Base-by-base conservation (phyloP, 2,888 invertebrate species). In the Drosophila borborema region DNA sequence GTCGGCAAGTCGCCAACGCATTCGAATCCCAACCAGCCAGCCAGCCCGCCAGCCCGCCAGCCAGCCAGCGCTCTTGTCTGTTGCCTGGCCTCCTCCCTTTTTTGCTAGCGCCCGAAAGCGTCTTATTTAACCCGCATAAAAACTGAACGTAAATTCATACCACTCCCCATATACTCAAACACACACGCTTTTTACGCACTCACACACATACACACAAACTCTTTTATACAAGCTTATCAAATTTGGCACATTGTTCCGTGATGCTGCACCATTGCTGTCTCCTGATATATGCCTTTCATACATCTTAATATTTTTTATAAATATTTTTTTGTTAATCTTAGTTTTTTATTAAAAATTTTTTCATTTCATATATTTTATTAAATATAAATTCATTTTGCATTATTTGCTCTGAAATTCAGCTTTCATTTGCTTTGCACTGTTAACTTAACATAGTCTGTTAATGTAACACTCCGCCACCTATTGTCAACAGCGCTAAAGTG, bases 91-190 rank as follows among this genome's bases (percentile, higher is more conserved):
- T 18, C 40, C 20, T n/a, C 40, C 40, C 40, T 14, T 20, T 38
- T 12, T 6, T 34, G 14, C 28, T 14, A 16, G 20, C 55, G 43
- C 34, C 67, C 55, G 48, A 53, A 59, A 66, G 68, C 70, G 48
- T 86, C 90, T 90, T 84, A 85, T 89, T 85, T 85, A 77, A 90
- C 81, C 43, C 62, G 59, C 63, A 82, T 75, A 82, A 72, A 80
- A 79, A 43, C 64, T 62, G 55, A 62, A 61, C 54, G 55, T 55
- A 45, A 28, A 58, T 61, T 62, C 40, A 28, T 58, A 36, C 46
- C n/a, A 38, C 38, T 28, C 48, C 48, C 65, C 28, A 51, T 18
- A 18, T 14, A 34, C 36, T 49, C 31, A 31, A n/a, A 36, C 20
- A 36, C 8, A 53, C 51, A 31, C 5, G n/a, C 31, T 40, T 16